Evolutionary conservation across 2,888 invertebrate genomes (phyloP), one percentile per base, ranked within the genome.

Genomic region (Xanthorhoe designata): DNA sequence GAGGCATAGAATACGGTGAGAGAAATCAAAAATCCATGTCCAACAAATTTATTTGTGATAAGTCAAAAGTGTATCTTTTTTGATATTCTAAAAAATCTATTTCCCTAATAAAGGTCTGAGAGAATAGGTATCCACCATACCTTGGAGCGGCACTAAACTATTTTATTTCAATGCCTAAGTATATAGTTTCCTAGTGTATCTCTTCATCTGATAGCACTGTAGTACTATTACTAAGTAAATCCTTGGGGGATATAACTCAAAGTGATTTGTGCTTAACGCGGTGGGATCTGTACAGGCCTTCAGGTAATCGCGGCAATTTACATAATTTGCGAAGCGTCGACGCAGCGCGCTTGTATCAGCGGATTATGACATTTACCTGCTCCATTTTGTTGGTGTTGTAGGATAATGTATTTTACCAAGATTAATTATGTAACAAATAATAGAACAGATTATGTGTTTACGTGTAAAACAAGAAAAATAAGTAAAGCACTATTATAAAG

Each of bases 181-280:
- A 24, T 1, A 32, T 6, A 38, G 9, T 52, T 42, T n/a, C 42
- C 45, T 45, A 10, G 17, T 52, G 38, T 58, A 7, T n/a, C 24
- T 51, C 3, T 9, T 24, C 19, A 35, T 50, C 32, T 18, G 17
- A n/a, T 32, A 57, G 13, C 2, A 8, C 5, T 8, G 35, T 35
- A 52, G 51, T 57, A 50, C 51, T 47, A 63, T 15, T 52, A 52
- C 57, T 18, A 38, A 15, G 66, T 51, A 70, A 69, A 68, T 72
- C 73, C 71, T 66, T 66, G 73, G 73, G 64, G 70, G 38, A 57
- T 61, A 71, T 66, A 63, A 58, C 50, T 51, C 59, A 61, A 78
- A 78, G 77, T 77, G 80, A 81, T 80, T 81, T 78, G 78, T 77
- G 78, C 76, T 77, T 76, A 80, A 71, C 75, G 70, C 58, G 66